Evolutionary conservation across 2,113 vertebrate species (phyloP).

Genomic region (Plectropomus leopardus): DNA sequence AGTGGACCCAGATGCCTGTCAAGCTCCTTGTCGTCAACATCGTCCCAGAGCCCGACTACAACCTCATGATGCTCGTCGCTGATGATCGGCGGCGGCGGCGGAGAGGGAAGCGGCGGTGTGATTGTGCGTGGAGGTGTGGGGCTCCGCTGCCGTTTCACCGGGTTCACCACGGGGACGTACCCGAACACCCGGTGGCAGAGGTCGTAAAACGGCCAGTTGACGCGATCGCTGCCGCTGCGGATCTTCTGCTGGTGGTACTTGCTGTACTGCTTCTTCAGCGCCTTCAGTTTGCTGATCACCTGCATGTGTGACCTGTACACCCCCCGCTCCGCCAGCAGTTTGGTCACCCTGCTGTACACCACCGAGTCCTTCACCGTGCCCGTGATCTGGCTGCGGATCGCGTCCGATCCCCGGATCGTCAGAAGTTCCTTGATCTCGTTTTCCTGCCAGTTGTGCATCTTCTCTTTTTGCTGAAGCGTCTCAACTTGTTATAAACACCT

Average conservation of each 20-base stretch:
- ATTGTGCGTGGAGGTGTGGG: neutral
- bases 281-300: slow-evolving; percentile 63
- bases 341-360: slow-evolving; percentile 50
- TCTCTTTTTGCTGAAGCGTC: neutral
- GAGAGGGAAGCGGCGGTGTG: neutral
- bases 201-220: slow-evolving; percentile 56
- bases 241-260: slow-evolving; percentile 48
- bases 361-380: slow-evolving; percentile 60
- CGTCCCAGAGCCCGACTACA: slow-evolving; percentile 52
- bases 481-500: slow-evolving; percentile 26
- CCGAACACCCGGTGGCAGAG: slow-evolving; percentile 51
- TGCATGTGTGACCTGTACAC: slow-evolving; percentile 58
- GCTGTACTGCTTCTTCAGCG: slow-evolving; percentile 55
- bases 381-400: slow-evolving; percentile 51
- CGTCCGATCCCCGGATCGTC: slow-evolving; percentile 38
- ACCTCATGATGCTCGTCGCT: slow-evolving; percentile 46
- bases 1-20: slow-evolving; percentile 22
- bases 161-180: rapidly evolving
- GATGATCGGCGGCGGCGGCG: neutral
- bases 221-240: slow-evolving; percentile 19
- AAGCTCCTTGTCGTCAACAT: slow-evolving; percentile 21
- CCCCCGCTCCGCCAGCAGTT: slow-evolving; percentile 48
- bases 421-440: slow-evolving; percentile 62
- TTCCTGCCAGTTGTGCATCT: slow-evolving; percentile 67
- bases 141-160: slow-evolving; percentile 17